Percentiles rank a stretch among this genome's conserved stretches.
Evolutionary conservation across 2,113 vertebrate genomes (phyloP).

Genomic region (Xiphorhynchus elegans): DNA sequence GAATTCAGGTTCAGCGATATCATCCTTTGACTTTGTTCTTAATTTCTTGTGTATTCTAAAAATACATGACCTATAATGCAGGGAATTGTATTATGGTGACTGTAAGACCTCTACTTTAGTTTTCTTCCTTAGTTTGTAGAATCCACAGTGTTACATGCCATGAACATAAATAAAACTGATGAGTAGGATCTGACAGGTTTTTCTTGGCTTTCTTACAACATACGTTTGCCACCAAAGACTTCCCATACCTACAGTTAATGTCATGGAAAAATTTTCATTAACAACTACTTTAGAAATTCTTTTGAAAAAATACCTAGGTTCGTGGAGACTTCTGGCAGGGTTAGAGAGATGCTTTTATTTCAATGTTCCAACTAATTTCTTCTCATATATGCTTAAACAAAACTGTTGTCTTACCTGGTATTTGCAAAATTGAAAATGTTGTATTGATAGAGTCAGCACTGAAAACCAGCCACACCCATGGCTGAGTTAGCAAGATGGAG

Average conservation of each 20-base stretch:
- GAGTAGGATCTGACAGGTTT: not conserved
- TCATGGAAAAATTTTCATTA: not conserved
- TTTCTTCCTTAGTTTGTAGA: not conserved
- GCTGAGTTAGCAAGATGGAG: not conserved
- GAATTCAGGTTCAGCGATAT: not conserved
- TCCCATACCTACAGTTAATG: not conserved
- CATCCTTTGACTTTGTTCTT: not conserved
- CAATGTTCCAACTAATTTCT: not conserved
- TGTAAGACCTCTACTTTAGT: not conserved
- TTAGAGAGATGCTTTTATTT: not conserved
- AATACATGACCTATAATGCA: not conserved
- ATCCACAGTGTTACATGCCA: not conserved
- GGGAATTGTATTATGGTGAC: not conserved
- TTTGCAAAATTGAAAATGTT: not conserved
- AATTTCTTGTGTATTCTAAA: not conserved
- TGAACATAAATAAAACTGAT: not conserved
- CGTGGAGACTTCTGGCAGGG: not conserved
- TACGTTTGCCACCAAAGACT: not conserved
- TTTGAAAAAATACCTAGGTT: not conserved
- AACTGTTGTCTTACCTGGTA: not conserved
- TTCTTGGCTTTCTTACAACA: not conserved
- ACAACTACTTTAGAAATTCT: not conserved
- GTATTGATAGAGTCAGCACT: not conserved
- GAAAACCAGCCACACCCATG: not conserved
- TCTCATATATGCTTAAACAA: not conserved